Evolutionary conservation across 2,888 invertebrate genomes (phyloP), one percentile per base, ranked within the genome.

Genomic region (Drosophila borealis): DNA sequence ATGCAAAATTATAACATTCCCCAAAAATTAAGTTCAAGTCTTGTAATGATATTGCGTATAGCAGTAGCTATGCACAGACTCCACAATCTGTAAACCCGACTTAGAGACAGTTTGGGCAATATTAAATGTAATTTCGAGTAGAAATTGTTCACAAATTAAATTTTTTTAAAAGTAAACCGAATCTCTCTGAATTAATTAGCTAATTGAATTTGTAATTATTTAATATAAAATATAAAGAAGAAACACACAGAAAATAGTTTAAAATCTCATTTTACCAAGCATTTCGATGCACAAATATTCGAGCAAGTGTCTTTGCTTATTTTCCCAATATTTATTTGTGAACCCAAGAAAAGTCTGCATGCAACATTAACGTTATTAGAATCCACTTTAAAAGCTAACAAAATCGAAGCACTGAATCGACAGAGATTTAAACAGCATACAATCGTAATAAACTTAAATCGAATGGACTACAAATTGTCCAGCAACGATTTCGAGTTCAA

Each of bases 381-480:
- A 37, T 13, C 17, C 4, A 3, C 3, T 5, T 6, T 42, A 9
- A n/a, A 19, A 19, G 10, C 1, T 1, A 1, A 9, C 6, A 17
- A 13, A 42, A 42, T 17, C 33, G n/a, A 4, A 13, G 17, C 10
- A 49, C 10, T 34, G 0, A 46, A 3, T 14, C 14, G 54, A 37
- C n/a, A 44, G 14, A 50, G 17, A 46, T 29, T 55, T 17, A 29
- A 60, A 21, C 17, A 41, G 19, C 17, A 49, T 14, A 19, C 37
- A 41, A 49, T 39, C 39, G 33, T 60, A 56, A 56, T 45, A 49
- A 74, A 74, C 56, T 64, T 49, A 2, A 63, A 54, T 55, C 48
- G 51, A 55, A 68, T 66, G 55, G 61, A 66, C 57, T 66, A 72
- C 70, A 69, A 80, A 80, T 79, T 81, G 80, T 56, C 19, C 44